phyloP scores from a whole-genome alignment of 2,888 invertebrate genomes.

The Abrostola triplasia region DNA sequence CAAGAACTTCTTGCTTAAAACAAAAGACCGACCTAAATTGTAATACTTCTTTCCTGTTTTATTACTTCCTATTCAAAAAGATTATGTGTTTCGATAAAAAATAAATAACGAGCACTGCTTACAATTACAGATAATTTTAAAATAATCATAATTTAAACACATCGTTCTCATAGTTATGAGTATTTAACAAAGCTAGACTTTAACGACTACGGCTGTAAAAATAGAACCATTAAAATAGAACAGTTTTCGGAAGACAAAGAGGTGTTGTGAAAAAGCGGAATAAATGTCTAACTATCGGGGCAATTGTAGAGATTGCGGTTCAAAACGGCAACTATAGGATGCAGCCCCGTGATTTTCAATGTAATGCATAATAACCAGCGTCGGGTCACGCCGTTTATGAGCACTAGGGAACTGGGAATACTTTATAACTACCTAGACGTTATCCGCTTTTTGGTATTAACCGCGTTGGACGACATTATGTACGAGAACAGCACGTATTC shows the following conservation, averaged over 20 bases:
- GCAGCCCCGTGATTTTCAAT: conserved; percentile 75
- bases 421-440: conserved; percentile 37
- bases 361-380: conserved; percentile 73
- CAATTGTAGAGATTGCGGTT: conserved; percentile 60
- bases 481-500: conserved; percentile 50
- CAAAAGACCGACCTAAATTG: conserved; percentile 38
- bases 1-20: conserved; percentile 25
- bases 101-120: conserved; percentile 33
- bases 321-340: conserved; percentile 67
- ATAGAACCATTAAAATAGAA: conserved; percentile 21
- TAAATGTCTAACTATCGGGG: conserved; percentile 39
- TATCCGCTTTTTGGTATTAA: conserved; percentile 42
- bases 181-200: conserved; percentile 24
- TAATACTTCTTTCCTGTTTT: conserved; percentile 25
- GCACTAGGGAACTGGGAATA: conserved; percentile 45
- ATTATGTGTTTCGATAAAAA: conserved; percentile 37
- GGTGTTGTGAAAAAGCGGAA: conserved; percentile 28
- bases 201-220: conserved; percentile 25
- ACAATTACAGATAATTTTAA: conserved; percentile 42
- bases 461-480: conserved; percentile 34
- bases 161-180: conserved; percentile 34
- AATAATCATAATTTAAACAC: conserved; percentile 33
- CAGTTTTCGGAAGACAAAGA: conserved; percentile 34
- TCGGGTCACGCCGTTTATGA: conserved; percentile 62
- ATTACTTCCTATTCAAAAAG: conserved; percentile 39